phyloP scores from a whole-genome alignment of 2,113 vertebrate species.

The Phocoena sinus region DNA sequence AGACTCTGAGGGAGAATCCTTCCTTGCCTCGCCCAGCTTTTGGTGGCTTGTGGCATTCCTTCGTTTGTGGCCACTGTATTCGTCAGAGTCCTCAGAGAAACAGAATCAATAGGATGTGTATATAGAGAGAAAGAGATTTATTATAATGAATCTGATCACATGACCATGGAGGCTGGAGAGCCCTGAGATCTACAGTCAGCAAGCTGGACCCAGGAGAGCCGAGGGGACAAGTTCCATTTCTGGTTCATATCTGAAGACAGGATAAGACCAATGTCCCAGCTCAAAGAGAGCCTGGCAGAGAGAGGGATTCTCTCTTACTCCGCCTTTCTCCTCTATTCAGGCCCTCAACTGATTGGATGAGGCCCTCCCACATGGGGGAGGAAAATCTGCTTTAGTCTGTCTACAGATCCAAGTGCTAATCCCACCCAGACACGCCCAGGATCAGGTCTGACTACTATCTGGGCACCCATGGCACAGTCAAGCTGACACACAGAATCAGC shows the following conservation, averaged over 20 bases:
- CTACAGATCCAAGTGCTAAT: neutral
- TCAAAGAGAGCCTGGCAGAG: neutral
- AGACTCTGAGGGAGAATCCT: neutral
- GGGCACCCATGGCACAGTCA: neutral
- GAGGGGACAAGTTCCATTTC: neutral
- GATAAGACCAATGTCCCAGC: neutral
- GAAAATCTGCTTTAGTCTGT: neutral
- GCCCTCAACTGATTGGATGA: neutral
- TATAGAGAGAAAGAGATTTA: neutral
- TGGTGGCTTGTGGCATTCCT: neutral
- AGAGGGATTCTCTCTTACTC: fast-evolving
- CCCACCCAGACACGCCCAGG: neutral
- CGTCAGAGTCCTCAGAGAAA: neutral
- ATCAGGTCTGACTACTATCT: too few relatives aligned
- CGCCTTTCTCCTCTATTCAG: fast-evolving
- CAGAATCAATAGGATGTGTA: neutral
- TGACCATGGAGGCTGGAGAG: fast-evolving
- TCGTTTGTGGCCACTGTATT: neutral
- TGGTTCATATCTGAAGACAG: neutral
- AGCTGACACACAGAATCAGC: neutral
- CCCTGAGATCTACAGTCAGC: neutral
- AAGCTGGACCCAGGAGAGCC: neutral
- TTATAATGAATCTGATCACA: fast-evolving
- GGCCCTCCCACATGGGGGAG: neutral
- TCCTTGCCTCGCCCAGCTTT: neutral